Conservation (phyloP, 1,140 invertebrate species). For the Nomia melanderi region DNA sequence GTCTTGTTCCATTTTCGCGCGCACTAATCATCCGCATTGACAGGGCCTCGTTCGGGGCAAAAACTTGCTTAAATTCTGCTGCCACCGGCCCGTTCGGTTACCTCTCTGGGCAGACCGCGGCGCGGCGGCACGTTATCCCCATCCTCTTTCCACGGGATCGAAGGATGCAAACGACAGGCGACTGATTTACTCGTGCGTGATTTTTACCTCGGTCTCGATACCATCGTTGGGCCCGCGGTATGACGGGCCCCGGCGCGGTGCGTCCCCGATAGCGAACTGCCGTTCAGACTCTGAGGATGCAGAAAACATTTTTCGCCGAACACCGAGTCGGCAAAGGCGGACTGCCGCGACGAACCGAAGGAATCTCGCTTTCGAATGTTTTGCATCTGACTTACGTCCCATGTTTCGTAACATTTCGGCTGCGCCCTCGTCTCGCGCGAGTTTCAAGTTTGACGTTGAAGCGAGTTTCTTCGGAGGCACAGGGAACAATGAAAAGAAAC, state of each 20-base stretch:
- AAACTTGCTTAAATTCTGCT: conserved; percentile 75
- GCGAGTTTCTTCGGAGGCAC: too few relatives aligned
- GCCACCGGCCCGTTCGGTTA: conserved; percentile 60
- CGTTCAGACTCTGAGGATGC: conserved; percentile 36
- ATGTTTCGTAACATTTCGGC: conserved; percentile 17
- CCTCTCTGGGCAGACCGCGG: conserved; percentile 25
- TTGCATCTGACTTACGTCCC: conserved; percentile 6
- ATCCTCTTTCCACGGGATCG: conserved; percentile 37
- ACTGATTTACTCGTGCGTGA: conserved; percentile 74
- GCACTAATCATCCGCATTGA: conserved; percentile 76
- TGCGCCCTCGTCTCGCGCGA: background rate
- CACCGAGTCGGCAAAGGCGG: background rate
- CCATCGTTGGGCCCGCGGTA: conserved; percentile 38
- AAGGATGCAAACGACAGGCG: conserved; percentile 74
- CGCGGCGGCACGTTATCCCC: conserved; percentile 12
- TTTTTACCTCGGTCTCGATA: conserved; percentile 60
- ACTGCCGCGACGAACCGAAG: background rate
- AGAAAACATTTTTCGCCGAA: conserved; percentile 41
- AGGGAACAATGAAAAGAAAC: too few relatives aligned
- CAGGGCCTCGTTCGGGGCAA: conserved; percentile 67
- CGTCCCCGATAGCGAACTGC: conserved; percentile 19
- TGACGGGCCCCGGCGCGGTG: conserved; percentile 32
- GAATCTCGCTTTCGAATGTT: conserved; percentile 17
- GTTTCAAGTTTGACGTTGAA: too few relatives aligned
- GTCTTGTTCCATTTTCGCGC: conserved; percentile 73